Percentiles rank a stretch among this genome's conserved stretches.
phyloP scores from a whole-genome alignment of 1,140 invertebrate genomes.

The Aporrectodea caliginosa region DNA sequence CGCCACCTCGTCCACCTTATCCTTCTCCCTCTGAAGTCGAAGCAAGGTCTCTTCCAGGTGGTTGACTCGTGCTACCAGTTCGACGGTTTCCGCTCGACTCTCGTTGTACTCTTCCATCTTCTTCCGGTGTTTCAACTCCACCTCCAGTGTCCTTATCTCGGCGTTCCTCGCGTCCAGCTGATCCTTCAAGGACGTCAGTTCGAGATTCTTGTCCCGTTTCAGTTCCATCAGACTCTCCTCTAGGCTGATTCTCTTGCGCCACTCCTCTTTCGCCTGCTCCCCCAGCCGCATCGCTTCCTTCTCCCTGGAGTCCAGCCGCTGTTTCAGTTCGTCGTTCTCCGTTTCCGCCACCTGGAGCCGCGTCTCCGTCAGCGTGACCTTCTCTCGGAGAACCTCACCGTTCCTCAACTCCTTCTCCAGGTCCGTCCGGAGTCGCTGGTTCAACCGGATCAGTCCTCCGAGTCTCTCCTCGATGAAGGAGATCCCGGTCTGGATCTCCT shows the following conservation, averaged over 20 bases:
- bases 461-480: neutral
- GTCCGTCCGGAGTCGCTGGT: neutral
- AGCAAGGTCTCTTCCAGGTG: neutral
- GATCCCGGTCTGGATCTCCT: neutral
- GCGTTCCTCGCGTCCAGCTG: neutral
- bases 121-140: neutral
- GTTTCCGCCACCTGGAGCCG: neutral
- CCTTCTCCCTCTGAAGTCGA: neutral
- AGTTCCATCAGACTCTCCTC: neutral
- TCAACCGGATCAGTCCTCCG: neutral
- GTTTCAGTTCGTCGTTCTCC: neutral
- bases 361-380: neutral
- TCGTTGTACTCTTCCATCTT: neutral
- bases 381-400: neutral
- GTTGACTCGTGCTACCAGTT: neutral
- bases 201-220: neutral
- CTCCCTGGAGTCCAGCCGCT: neutral
- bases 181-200: neutral
- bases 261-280: neutral
- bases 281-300: neutral
- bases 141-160: neutral
- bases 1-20: neutral
- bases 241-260: neutral
- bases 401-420: neutral
- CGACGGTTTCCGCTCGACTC: neutral